A percentile compares a stretch with the other conserved stretches of the same genome.
phyloP scores from a whole-genome alignment of 2,797 vertebrate genomes.

The Sebastolobus alascanus region DNA sequence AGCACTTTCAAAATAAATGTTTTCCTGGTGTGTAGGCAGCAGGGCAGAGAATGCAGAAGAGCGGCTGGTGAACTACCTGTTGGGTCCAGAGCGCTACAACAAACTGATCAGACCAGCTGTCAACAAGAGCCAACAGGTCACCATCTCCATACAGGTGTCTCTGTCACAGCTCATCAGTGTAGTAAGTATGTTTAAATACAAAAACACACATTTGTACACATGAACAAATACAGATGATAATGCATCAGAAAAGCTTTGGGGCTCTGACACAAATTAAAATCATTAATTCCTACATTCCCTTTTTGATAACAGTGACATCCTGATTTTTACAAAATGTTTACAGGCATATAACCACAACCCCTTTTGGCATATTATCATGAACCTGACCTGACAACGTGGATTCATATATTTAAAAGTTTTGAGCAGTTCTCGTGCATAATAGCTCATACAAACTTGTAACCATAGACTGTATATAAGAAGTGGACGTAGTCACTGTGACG shows the following conservation, averaged over 20 bases:
- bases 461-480: not conserved
- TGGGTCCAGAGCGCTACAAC: constrained; percentile 87
- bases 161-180: constrained; percentile 89
- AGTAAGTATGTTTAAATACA: constrained; percentile 69
- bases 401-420: not conserved
- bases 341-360: not conserved
- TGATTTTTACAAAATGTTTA: not conserved
- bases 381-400: not conserved
- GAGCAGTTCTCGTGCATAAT: not conserved
- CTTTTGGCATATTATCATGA: not conserved
- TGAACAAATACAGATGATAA: not conserved
- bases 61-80: constrained; percentile 84
- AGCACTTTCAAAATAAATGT: not conserved
- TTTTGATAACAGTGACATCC: not conserved
- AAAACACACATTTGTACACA: not conserved
- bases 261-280: not conserved
- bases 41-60: constrained; percentile 85
- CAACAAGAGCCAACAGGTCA: constrained; percentile 88
- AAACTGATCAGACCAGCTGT: constrained; percentile 87
- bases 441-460: not conserved
- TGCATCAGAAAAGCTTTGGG: not conserved
- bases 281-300: not conserved
- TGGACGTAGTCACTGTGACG: no score
- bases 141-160: constrained; percentile 87
- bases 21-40: constrained; percentile 63